Evolutionary conservation across 1,140 invertebrate genomes (phyloP).

Genomic region (Ips typographus): DNA sequence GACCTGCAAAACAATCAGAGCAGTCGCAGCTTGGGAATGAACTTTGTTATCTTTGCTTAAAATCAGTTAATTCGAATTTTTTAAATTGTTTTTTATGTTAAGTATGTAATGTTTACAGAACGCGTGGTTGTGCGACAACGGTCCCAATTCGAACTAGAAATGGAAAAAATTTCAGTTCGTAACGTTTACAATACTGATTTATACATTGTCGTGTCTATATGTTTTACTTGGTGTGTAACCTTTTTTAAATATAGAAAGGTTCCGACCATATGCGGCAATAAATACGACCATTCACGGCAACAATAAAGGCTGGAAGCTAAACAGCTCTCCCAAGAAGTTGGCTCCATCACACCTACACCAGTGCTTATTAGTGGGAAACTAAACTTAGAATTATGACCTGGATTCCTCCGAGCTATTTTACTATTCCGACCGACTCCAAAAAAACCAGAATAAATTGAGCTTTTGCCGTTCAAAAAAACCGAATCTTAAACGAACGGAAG

Average conservation of each 20-base stretch:
- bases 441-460: no score
- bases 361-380: constrained; percentile 20
- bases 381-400: constrained; percentile 24
- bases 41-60: constrained; percentile 13
- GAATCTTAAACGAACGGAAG: no score
- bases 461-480: no score
- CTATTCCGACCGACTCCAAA: not conserved
- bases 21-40: constrained; percentile 17
- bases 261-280: constrained; percentile 1
- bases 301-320: constrained; percentile 19
- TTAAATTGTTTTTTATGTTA: no score
- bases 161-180: no score
- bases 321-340: constrained; percentile 23
- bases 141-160: no score
- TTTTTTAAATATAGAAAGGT: constrained; percentile 7
- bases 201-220: not conserved
- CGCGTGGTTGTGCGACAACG: no score
- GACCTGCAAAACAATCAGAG: constrained; percentile 29
- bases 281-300: constrained; percentile 7
- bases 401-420: constrained; percentile 6
- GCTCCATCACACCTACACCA: constrained; percentile 23
- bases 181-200: no score
- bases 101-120: no score
- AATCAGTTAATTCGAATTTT: constrained; percentile 27
- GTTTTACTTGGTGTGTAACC: not conserved